These are phyloP conservation scores for Neosilurus hyrtlii DNA, from an alignment of 2,797 vertebrate species.

Conservation along the genomic window DNA sequence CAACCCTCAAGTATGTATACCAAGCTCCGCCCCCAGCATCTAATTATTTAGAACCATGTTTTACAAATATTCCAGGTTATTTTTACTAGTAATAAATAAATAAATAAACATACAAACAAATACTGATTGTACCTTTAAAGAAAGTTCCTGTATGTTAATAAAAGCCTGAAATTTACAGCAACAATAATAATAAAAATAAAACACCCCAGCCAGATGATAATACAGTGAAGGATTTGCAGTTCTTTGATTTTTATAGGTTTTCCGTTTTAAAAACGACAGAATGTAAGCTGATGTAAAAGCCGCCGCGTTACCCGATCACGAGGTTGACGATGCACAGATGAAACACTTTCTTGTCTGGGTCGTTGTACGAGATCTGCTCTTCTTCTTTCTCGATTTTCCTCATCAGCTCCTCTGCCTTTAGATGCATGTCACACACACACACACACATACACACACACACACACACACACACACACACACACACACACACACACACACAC, in stretches of 20 bases:
- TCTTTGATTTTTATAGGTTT: neutral
- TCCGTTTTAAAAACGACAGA: neutral
- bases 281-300: neutral
- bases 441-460: neutral
- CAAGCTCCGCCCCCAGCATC: neutral
- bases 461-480: neutral
- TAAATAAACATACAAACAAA: neutral
- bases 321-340: conserved; percentile 96
- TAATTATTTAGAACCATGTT: neutral
- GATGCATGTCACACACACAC: neutral
- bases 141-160: neutral
- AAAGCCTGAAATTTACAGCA: neutral
- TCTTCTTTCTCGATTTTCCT: conserved; percentile 94
- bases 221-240: too few species aligned
- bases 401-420: conserved; percentile 87
- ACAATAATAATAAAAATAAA: neutral
- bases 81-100: neutral
- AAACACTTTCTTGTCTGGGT: conserved; percentile 90
- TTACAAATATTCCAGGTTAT: neutral
- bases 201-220: too few species aligned
- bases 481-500: neutral
- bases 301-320: conserved; percentile 81
- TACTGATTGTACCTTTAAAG: neutral
- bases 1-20: neutral
- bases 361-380: conserved; percentile 87